Percentiles rank a stretch among this genome's conserved stretches.
These are phyloP conservation scores for Tigriopus californicus DNA, from an alignment of 2,888 invertebrate genomes.

Conservation along the genomic window DNA sequence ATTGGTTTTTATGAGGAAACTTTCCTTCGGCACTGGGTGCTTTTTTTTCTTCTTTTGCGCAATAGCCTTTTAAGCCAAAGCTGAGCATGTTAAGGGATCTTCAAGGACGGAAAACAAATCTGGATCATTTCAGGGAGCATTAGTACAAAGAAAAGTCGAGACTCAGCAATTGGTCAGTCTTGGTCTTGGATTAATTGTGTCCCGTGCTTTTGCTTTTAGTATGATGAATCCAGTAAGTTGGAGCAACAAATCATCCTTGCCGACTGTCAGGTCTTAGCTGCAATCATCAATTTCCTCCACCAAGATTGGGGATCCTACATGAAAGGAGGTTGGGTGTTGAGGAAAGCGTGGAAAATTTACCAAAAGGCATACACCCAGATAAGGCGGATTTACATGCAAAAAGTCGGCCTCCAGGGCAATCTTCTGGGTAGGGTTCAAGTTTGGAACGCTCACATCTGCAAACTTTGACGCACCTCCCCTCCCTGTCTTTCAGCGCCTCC, in stretches of 20 bases:
- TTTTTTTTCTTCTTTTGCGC: too few species aligned
- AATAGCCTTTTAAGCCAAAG: too few species aligned
- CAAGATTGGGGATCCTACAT: constrained; percentile 43
- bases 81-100: too few species aligned
- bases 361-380: constrained; percentile 41
- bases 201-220: constrained; percentile 6
- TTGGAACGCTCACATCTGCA: too few species aligned
- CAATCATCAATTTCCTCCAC: constrained; percentile 42
- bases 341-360: constrained; percentile 49
- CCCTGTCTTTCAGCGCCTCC: neutral
- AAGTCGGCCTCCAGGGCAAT: constrained; percentile 8
- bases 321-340: constrained; percentile 44
- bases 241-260: constrained; percentile 46
- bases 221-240: constrained; percentile 24
- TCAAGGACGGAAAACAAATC: too few species aligned
- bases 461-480: too few species aligned
- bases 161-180: neutral
- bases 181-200: neutral
- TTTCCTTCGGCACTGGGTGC: too few species aligned
- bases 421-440: neutral
- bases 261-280: constrained; percentile 43
- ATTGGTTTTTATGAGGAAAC: too few species aligned
- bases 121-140: too few species aligned
- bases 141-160: too few species aligned
- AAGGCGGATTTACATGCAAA: constrained; percentile 22